Conservation (phyloP, 2,113 vertebrate genomes). For the Gasterosteus aculeatus region DNA sequence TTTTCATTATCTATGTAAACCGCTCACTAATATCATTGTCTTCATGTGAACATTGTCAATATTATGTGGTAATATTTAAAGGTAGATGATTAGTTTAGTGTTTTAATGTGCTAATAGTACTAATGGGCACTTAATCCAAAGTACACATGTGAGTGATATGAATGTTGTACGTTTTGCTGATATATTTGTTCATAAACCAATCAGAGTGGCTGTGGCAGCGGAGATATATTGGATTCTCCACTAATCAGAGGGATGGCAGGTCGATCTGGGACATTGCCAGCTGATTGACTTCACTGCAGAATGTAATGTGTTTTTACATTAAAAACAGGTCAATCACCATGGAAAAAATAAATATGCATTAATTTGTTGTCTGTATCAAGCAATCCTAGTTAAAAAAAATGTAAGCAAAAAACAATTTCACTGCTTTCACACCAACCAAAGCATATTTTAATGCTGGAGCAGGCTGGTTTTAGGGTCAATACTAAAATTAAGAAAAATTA, state of each 20-base stretch:
- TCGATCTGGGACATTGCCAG: neutral
- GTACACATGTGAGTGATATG: neutral
- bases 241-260: neutral
- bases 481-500: slow-evolving; percentile 3
- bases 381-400: neutral
- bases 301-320: neutral
- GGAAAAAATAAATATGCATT: neutral
- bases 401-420: neutral
- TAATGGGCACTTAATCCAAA: slow-evolving; percentile 1
- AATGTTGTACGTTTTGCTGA: neutral
- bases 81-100: neutral
- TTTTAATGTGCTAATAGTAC: neutral
- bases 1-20: neutral
- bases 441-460: neutral
- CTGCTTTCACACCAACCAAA: neutral
- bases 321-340: neutral
- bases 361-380: neutral
- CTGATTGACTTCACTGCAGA: neutral
- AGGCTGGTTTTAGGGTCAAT: neutral
- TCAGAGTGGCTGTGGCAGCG: neutral
- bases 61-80: neutral
- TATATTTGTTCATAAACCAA: neutral
- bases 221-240: neutral
- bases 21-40: neutral
- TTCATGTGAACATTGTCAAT: neutral